phyloP scores from a whole-genome alignment of 1,140 invertebrate species.

The Lasioglossum albipes region DNA sequence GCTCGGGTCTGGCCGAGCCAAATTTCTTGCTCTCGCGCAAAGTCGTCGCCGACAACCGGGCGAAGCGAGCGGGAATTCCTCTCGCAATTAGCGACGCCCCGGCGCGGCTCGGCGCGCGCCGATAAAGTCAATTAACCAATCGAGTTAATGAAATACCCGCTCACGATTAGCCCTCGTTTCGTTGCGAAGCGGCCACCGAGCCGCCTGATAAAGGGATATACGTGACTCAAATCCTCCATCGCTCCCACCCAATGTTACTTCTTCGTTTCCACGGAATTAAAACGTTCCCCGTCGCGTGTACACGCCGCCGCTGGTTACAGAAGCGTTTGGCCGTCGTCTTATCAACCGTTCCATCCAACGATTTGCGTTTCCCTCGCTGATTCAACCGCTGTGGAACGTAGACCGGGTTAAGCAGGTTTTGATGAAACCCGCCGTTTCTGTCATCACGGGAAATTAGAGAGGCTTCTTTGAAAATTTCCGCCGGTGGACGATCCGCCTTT shows the following conservation, averaged over 20 bases:
- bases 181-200: constrained; percentile 20
- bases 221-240: constrained; percentile 49
- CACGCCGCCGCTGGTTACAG: background rate
- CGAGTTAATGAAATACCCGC: constrained; percentile 74
- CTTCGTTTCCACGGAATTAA: constrained; percentile 36
- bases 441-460: too few species aligned
- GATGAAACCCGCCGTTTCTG: too few species aligned
- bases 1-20: constrained; percentile 21
- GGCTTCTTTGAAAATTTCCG: too few species aligned
- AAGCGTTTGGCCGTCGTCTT: background rate
- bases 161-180: constrained; percentile 53
- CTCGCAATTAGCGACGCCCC: constrained; percentile 66
- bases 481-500: too few species aligned
- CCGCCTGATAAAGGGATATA: constrained; percentile 25
- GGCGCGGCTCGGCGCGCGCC: constrained; percentile 47
- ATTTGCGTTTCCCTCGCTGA: background rate
- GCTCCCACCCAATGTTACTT: constrained; percentile 1
- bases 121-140: constrained; percentile 77
- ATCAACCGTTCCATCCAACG: constrained; percentile 10
- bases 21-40: constrained; percentile 56
- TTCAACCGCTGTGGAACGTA: background rate
- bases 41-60: constrained; percentile 35
- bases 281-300: constrained; percentile 7
- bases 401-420: too few species aligned
- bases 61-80: constrained; percentile 67